Evolutionary conservation across 1,140 invertebrate species (phyloP).

Genomic region (Bombus cullumanus): DNA sequence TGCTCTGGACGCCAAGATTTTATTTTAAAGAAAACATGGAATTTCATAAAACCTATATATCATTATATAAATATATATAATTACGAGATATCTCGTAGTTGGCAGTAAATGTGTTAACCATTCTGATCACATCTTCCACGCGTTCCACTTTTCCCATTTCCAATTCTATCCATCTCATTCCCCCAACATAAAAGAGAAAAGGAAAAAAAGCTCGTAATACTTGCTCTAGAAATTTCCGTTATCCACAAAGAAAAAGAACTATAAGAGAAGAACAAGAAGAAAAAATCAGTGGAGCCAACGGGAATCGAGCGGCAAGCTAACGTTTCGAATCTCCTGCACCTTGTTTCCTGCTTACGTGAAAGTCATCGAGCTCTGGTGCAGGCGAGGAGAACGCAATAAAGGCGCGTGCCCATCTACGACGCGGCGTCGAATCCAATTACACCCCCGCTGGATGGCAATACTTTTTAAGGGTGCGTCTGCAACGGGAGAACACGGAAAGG

Average conservation of each 20-base stretch:
- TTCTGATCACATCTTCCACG: too few relatives aligned
- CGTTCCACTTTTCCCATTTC: too few relatives aligned
- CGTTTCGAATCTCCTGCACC: neutral
- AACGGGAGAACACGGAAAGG: constrained; percentile 69
- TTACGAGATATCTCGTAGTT: too few relatives aligned
- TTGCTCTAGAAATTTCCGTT: neutral
- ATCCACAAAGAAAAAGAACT: too few relatives aligned
- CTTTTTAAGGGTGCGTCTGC: constrained; percentile 76
- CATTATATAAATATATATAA: too few relatives aligned
- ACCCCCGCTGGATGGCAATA: constrained; percentile 70
- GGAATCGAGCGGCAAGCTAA: constrained; percentile 11
- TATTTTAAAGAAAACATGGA: too few relatives aligned
- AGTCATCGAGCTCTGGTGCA: constrained; percentile 22
- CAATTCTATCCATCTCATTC: too few relatives aligned
- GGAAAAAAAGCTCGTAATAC: too few relatives aligned
- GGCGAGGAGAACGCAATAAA: constrained; percentile 58
- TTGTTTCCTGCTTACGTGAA: neutral
- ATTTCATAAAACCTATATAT: too few relatives aligned
- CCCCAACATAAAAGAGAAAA: too few relatives aligned
- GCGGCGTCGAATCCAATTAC: constrained; percentile 79
- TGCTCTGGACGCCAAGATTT: too few relatives aligned
- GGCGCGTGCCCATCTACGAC: constrained; percentile 58
- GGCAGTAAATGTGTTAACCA: too few relatives aligned
- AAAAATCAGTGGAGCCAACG: neutral
- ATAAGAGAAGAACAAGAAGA: neutral